Evolutionary conservation across 2,888 invertebrate genomes (phyloP), one percentile per base, ranked within the genome.

Genomic region (Cataglyphis livida): DNA sequence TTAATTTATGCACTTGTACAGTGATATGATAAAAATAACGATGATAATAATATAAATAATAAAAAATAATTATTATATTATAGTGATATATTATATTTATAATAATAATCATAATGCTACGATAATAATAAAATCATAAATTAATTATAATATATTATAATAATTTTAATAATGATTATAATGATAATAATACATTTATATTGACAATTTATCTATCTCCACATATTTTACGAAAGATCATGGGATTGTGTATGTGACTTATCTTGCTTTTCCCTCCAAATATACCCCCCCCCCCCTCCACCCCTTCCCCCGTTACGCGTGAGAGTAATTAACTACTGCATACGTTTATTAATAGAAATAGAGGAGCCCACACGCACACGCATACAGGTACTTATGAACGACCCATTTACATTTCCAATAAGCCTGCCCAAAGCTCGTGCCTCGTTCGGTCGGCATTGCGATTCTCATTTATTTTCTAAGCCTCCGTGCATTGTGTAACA

Each of bases 381-480:
- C 15, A 18, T 6, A 48, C 1, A 12, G 35, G 41, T 54, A 66
- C 25, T 65, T 75, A 54, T 38, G n/a, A 10, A 35, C 12, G 38
- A 68, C 28, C 64, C 41, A 64, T 68, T 78, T 78, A 78, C 68
- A 57, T 78, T 68, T 78, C 68, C 78, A 68, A 78, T 78, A 78
- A 78, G 68, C 44, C 44, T 54, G 28, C 10, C 25, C 57, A 51
- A 51, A 64, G 38, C 75, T 64, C 62, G 51, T 12, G 75, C 38
- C 64, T 75, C 21, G 64, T 51, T 75, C 48, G 75, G 62, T n/a
- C 62, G 21, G 35, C 12, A 51, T 75, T 64, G 75, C 65, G 38
- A 76, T 68, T 59, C 18, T 68, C 41, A 78, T 78, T 78, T 78
- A 78, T 78, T 78, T 78, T 78, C 78, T 44, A 68, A 68, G 59